Evolutionary conservation across 2,888 invertebrate genomes (phyloP).

Genomic region (Unio delphinus): DNA sequence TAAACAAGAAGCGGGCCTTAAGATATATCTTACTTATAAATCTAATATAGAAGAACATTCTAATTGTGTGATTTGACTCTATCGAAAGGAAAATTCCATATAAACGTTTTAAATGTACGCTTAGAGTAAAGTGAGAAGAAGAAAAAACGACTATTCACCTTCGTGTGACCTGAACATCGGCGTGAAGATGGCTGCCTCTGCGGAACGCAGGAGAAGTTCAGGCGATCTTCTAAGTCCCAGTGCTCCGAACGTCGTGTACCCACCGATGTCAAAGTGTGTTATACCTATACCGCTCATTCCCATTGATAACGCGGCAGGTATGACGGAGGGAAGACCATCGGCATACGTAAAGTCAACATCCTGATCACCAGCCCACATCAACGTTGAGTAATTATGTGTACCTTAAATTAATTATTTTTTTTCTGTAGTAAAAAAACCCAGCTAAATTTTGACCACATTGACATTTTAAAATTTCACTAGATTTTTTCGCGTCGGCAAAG

Average conservation of each 20-base stretch:
- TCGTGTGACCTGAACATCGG: constrained; percentile 64
- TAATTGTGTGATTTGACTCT: too few relatives aligned
- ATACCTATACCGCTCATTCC: constrained; percentile 61
- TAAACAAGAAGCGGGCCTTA: too few relatives aligned
- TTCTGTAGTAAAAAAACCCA: background rate
- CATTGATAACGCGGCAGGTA: constrained; percentile 58
- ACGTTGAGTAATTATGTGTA: constrained; percentile 51
- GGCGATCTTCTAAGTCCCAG: constrained; percentile 46
- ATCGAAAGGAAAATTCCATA: too few relatives aligned
- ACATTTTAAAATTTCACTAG: too few relatives aligned
- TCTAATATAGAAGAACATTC: too few relatives aligned
- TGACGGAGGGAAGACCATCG: constrained; percentile 61
- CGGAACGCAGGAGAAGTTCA: constrained; percentile 60
- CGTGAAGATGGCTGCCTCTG: constrained; percentile 63
- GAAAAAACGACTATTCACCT: constrained; percentile 36
- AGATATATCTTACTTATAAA: too few relatives aligned
- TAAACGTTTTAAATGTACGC: too few relatives aligned
- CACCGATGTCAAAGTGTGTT: constrained; percentile 66
- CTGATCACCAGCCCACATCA: constrained; percentile 68
- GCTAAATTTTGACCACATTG: constrained; percentile 16
- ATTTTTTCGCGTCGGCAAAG: too few relatives aligned
- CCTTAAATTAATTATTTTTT: constrained; percentile 29
- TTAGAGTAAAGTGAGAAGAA: too few relatives aligned
- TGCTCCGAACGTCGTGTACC: constrained; percentile 55
- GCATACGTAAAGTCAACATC: constrained; percentile 62